These are phyloP conservation scores for Microctonus hyperodae DNA, from an alignment of 2,888 invertebrate genomes.

Conservation along the genomic window DNA sequence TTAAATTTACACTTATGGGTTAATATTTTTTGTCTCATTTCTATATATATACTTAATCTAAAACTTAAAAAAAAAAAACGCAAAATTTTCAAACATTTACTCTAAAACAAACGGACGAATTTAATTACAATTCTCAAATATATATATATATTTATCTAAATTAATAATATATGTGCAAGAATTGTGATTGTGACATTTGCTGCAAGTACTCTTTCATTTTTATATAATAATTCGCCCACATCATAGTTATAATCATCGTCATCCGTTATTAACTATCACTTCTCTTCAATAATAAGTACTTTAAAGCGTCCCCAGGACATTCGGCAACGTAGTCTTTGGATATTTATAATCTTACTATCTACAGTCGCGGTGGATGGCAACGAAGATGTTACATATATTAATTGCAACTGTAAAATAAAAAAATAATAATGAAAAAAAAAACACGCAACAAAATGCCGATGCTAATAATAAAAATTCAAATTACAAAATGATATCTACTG, in stretches of 20 bases:
- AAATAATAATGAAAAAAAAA: neutral
- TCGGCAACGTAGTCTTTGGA: constrained; percentile 44
- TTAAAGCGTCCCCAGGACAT: constrained; percentile 33
- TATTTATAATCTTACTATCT: constrained; percentile 42
- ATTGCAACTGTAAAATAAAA: constrained; percentile 19
- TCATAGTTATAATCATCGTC: neutral
- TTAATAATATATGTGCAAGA: constrained; percentile 23
- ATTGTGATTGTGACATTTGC: constrained; percentile 28
- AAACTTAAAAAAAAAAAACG: constrained; percentile 5
- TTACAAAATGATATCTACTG: neutral
- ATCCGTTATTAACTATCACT: neutral
- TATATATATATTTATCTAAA: constrained; percentile 17
- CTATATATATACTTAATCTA: neutral
- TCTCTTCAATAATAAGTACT: constrained; percentile 16
- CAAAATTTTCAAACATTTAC: neutral
- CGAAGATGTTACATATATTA: constrained; percentile 18
- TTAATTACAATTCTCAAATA: constrained; percentile 31
- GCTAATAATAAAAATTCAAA: neutral
- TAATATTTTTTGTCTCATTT: constrained; percentile 9
- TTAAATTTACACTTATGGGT: constrained; percentile 42
- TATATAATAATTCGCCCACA: neutral
- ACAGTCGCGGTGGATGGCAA: constrained; percentile 38
- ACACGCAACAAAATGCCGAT: constrained; percentile 16
- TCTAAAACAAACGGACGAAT: constrained; percentile 2
- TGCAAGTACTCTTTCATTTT: constrained; percentile 19